Percentiles rank a stretch among this genome's conserved stretches.
phyloP scores from a whole-genome alignment of 1,140 invertebrate genomes.

The Chymomyza costata region DNA sequence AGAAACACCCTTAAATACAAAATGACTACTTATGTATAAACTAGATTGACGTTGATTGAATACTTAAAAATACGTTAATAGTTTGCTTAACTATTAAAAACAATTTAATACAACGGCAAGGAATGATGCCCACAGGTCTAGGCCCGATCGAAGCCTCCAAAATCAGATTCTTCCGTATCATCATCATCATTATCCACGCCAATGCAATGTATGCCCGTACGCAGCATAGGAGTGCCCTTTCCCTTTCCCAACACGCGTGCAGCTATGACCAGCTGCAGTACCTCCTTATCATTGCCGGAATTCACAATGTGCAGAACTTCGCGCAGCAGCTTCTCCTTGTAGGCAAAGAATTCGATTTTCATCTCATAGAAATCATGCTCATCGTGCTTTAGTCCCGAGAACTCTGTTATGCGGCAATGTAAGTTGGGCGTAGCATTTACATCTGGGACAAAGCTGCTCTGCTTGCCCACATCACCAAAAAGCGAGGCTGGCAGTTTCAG shows the following conservation, averaged over 20 bases:
- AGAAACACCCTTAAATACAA: too few relatives aligned
- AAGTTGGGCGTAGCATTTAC: constrained; percentile 65
- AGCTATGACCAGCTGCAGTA: constrained; percentile 65
- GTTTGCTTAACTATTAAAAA: constrained; percentile 27
- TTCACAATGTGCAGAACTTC: constrained; percentile 76
- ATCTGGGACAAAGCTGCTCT: constrained; percentile 52
- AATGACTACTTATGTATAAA: too few relatives aligned
- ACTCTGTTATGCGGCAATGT: constrained; percentile 66
- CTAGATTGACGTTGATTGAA: too few relatives aligned
- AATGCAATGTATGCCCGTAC: constrained; percentile 77
- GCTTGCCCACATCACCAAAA: constrained; percentile 43
- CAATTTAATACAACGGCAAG: constrained; percentile 7
- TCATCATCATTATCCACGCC: constrained; percentile 75
- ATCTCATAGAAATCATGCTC: constrained; percentile 73
- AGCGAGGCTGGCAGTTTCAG: constrained; percentile 60
- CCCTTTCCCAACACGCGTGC: constrained; percentile 76
- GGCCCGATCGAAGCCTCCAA: constrained; percentile 53
- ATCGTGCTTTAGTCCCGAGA: constrained; percentile 59
- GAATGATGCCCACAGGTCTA: constrained; percentile 13
- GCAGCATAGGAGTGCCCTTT: constrained; percentile 77
- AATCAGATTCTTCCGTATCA: constrained; percentile 70
- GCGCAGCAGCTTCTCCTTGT: constrained; percentile 77
- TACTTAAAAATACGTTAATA: too few relatives aligned
- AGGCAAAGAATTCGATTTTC: constrained; percentile 77
- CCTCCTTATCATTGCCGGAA: constrained; percentile 58